phyloP scores from a whole-genome alignment of 2,113 vertebrate species.

The Cochlearius cochlearius region DNA sequence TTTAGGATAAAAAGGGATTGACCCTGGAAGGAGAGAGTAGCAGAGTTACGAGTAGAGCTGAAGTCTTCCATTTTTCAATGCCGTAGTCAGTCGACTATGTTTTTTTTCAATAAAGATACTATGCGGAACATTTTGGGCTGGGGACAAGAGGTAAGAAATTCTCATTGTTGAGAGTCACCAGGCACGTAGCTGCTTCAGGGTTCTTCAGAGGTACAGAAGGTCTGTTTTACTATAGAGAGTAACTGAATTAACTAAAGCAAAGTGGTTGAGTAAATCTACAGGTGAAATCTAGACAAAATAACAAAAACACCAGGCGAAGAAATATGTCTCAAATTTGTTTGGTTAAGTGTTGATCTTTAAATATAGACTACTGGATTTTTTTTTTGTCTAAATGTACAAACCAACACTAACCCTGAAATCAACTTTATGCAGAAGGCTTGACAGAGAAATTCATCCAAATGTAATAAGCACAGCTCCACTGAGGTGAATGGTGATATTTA shows the following conservation, averaged over 20 bases:
- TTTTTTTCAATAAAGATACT: background rate
- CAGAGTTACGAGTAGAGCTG: background rate
- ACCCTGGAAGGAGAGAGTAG: background rate
- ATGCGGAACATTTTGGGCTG: background rate
- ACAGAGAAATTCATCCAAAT: background rate
- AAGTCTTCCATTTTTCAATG: background rate
- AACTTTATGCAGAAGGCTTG: background rate
- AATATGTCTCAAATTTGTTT: background rate
- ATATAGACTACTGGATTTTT: background rate
- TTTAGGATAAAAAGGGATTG: background rate
- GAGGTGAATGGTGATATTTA: background rate
- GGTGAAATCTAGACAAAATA: background rate
- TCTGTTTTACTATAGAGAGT: background rate
- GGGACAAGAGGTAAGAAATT: background rate
- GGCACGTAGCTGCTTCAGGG: background rate
- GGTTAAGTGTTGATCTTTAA: background rate
- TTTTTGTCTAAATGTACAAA: background rate
- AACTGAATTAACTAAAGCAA: background rate
- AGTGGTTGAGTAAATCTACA: background rate
- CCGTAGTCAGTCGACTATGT: accelerated
- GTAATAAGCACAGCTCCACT: background rate
- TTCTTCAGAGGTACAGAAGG: background rate
- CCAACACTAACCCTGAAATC: background rate
- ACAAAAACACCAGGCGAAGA: background rate
- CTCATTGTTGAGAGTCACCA: background rate